A percentile compares a stretch with the other conserved stretches of the same genome.
phyloP scores from a whole-genome alignment of 2,888 invertebrate species.

The Pheosia tremula region DNA sequence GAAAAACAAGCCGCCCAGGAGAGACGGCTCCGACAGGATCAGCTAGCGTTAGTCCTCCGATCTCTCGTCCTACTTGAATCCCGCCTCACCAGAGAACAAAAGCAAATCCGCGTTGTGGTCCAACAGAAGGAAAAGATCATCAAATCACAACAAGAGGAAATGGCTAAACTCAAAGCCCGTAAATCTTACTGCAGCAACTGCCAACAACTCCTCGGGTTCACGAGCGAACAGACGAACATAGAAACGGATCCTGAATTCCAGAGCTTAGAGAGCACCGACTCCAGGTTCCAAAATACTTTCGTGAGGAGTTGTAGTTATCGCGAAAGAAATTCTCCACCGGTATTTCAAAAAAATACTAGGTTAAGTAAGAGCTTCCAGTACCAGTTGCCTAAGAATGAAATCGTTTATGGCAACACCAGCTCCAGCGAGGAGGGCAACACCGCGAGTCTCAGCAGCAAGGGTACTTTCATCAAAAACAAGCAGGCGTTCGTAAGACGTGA shows the following conservation, averaged over 20 bases:
- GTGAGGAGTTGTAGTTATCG: slow-evolving; percentile 80
- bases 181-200: slow-evolving; percentile 80
- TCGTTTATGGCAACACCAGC: slow-evolving; percentile 76
- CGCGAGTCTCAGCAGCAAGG: slow-evolving; percentile 67
- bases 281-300: slow-evolving; percentile 77
- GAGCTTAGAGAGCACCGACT: slow-evolving; percentile 80
- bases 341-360: slow-evolving; percentile 82
- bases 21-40: slow-evolving; percentile 87
- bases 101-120: slow-evolving; percentile 87
- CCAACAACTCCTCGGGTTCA: slow-evolving; percentile 79
- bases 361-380: slow-evolving; percentile 82
- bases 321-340: slow-evolving; percentile 78
- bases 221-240: slow-evolving; percentile 81
- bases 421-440: slow-evolving; percentile 81
- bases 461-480: slow-evolving; percentile 85
- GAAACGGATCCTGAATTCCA: slow-evolving; percentile 82
- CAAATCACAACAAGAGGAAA: slow-evolving; percentile 88
- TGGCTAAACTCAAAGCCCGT: slow-evolving; percentile 85
- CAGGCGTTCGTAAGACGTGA: slow-evolving; percentile 80
- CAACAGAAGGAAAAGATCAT: slow-evolving; percentile 90
- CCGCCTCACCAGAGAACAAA: slow-evolving; percentile 89
- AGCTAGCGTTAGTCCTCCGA: slow-evolving; percentile 88
- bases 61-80: slow-evolving; percentile 90
- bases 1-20: slow-evolving; percentile 86
- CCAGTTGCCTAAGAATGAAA: slow-evolving; percentile 76